A percentile compares a stretch with the other conserved stretches of the same genome.
Conservation (phyloP, 2,888 invertebrate species). For the Agrochola macilenta region DNA sequence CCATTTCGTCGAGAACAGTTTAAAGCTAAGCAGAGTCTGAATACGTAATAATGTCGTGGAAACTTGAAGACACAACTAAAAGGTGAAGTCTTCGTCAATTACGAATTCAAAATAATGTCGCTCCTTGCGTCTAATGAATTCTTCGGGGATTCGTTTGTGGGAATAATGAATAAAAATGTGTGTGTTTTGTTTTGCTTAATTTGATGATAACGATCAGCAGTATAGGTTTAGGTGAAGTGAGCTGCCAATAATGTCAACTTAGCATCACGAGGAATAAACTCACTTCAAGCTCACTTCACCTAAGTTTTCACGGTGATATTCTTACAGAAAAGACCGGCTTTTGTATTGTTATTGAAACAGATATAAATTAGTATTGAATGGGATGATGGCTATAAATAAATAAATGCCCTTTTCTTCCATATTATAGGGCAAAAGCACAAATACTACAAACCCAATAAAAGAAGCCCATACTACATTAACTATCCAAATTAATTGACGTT, state of each 20-base stretch:
- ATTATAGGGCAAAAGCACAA: neutral
- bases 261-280: neutral
- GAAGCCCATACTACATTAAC: neutral
- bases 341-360: neutral
- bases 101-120: constrained; percentile 58
- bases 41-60: constrained; percentile 58
- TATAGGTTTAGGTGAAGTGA: too few relatives aligned
- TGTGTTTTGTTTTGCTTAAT: constrained; percentile 14
- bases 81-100: constrained; percentile 50
- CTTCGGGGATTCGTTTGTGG: constrained; percentile 36
- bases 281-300: neutral
- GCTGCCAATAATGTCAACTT: neutral
- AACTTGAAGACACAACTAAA: constrained; percentile 56
- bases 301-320: neutral
- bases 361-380: neutral
- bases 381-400: neutral
- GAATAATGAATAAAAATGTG: constrained; percentile 39
- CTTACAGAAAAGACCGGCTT: neutral
- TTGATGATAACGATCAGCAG: neutral
- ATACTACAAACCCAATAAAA: constrained; percentile 1
- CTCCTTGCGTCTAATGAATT: constrained; percentile 40
- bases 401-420: neutral
- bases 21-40: constrained; percentile 57
- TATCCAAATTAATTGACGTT: constrained; percentile 29
- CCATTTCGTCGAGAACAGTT: constrained; percentile 56